Evolutionary conservation across 1,140 invertebrate genomes (phyloP).

Genomic region (Drosophila grimshawi): DNA sequence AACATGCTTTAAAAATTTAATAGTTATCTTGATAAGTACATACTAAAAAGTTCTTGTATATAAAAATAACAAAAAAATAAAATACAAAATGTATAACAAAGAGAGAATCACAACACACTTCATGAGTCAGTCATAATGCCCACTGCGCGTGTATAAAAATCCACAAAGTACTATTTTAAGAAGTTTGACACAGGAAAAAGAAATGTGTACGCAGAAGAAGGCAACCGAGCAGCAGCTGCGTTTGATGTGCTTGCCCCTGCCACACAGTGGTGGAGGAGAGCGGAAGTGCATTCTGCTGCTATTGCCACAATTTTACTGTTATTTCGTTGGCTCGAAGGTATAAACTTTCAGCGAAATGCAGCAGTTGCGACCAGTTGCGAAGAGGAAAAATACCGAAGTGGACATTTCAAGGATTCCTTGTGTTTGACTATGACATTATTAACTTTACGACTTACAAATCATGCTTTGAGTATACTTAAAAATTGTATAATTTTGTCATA

Average conservation of each 20-base stretch:
- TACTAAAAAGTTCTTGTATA: neutral
- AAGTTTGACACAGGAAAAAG: conserved; percentile 32
- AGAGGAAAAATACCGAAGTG: neutral
- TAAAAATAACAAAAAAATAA: neutral
- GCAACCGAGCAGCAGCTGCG: conserved; percentile 58
- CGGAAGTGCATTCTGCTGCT: conserved; percentile 44
- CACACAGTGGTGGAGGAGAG: neutral
- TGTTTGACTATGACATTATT: conserved; percentile 27
- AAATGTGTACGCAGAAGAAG: neutral
- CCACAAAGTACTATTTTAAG: conserved; percentile 30
- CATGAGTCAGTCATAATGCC: neutral
- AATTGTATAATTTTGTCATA: conserved; percentile 4
- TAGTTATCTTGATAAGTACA: neutral
- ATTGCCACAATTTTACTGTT: conserved; percentile 42
- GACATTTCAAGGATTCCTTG: conserved; percentile 27
- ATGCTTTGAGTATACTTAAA: neutral
- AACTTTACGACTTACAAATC: conserved; percentile 14
- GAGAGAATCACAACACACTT: neutral
- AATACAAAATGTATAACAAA: neutral
- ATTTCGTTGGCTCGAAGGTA: conserved; percentile 34
- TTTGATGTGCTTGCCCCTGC: conserved; percentile 52
- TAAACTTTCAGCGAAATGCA: conserved; percentile 40
- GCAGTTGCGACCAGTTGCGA: conserved; percentile 16
- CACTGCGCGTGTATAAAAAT: neutral
- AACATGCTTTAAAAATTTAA: neutral